Base-by-base conservation (phyloP, 2,797 vertebrate species). In the Leptoclinus maculatus region DNA sequence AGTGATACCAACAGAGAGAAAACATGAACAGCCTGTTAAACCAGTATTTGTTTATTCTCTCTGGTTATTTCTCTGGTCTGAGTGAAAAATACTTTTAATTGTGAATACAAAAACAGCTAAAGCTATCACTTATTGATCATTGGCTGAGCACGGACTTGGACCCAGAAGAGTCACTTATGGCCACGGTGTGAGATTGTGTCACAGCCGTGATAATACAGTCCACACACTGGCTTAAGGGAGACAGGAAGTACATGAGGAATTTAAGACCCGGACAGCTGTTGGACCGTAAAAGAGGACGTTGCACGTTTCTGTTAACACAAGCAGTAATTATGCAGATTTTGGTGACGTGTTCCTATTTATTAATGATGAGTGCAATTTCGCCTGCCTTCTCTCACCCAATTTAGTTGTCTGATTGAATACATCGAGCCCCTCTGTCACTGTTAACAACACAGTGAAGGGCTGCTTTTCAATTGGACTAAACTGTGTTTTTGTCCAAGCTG, bases 201-300 rank as follows among this genome's bases (percentile, higher is more conserved):
- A 90, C 23, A 0, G 64, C 4, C 66, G 74, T 72, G 83, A 86
- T 88, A 91, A 91, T 88, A 78, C 70, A 90, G 78, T 92, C 79
- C 75, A 88, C 87, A 93, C 87, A 79, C 25, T 57, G 86, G 86
- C 91, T 94, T 93, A 92, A 88, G 81, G 89, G 66, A 45, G 29
- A 36, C 85, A 71, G 3, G 57, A 87, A 79, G 90, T 91, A 92
- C 73, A 89, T 92, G 93, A 94, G 94, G 93, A 95, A 94, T 95
- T 88, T 88, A 77, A 82, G 90, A 78, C 41, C 27, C 43, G 60
- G 66, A 49, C 67, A 63, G 65, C 53, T 53, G 72, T 2, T 65
- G 12, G 39, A 67, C 39, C 14, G 34, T 47, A 19, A 58, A 58
- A 65, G 63, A 68, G 34, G 45, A 65, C 7, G 5, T 34, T 34